Conservation (phyloP, 2,888 invertebrate genomes). For the Drosophila pegasa region DNA sequence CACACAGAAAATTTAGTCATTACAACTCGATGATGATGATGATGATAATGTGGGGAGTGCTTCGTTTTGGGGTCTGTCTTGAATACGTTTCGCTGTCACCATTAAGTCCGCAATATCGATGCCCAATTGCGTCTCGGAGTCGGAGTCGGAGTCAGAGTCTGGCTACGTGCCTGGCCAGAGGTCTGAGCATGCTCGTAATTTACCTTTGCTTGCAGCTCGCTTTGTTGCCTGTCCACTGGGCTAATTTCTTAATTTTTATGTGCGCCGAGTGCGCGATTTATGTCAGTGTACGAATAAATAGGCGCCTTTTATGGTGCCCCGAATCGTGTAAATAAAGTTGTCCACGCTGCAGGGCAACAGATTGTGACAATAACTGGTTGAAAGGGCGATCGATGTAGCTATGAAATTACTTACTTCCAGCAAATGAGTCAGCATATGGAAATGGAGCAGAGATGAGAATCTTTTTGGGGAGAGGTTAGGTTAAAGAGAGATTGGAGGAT, state of each 20-base stretch:
- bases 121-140: conserved; percentile 13
- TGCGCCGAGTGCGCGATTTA: conserved; percentile 66
- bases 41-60: conserved; percentile 28
- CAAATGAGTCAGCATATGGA: background rate
- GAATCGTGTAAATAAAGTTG: conserved; percentile 64
- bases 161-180: conserved; percentile 30
- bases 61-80: conserved; percentile 26
- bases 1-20: conserved; percentile 73
- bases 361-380: conserved; percentile 8
- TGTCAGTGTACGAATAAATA: conserved; percentile 53
- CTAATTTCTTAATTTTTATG: conserved; percentile 78
- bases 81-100: conserved; percentile 37
- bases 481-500: background rate
- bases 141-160: conserved; percentile 16
- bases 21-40: conserved; percentile 50
- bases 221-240: conserved; percentile 42
- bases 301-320: conserved; percentile 57
- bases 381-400: conserved; percentile 2
- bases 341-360: conserved; percentile 19
- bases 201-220: conserved; percentile 38
- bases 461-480: too few relatives aligned
- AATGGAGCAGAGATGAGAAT: too few relatives aligned
- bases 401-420: background rate
- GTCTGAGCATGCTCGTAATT: conserved; percentile 52
- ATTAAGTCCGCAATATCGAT: conserved; percentile 36